Evolutionary conservation across 2,888 invertebrate species (phyloP).

Genomic region (Choristoneura rosaceana): DNA sequence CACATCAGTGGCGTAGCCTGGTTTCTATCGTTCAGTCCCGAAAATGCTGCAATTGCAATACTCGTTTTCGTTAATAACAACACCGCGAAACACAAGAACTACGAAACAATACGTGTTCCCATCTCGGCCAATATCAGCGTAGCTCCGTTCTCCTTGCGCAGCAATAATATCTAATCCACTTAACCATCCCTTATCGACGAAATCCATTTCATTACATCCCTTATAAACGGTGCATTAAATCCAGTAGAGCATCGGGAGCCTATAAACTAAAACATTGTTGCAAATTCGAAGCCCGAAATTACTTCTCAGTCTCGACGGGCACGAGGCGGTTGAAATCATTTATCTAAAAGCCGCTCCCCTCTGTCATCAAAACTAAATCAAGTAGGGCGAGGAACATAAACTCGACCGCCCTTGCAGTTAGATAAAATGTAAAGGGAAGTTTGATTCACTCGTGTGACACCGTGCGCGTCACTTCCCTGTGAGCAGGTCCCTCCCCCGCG

Average conservation of each 20-base stretch:
- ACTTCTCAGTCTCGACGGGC: conserved; percentile 50
- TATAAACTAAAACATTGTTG: conserved; percentile 77
- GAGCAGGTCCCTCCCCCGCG: conserved; percentile 35
- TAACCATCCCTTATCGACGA: conserved; percentile 62
- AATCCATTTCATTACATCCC: conserved; percentile 76
- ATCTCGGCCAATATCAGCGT: conserved; percentile 8
- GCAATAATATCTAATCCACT: conserved; percentile 74
- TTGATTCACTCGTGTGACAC: conserved; percentile 81
- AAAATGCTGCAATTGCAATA: conserved; percentile 1
- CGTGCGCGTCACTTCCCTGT: conserved; percentile 60
- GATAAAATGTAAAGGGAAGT: conserved; percentile 82
- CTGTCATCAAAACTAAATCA: conserved; percentile 84
- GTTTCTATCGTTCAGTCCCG: not conserved
- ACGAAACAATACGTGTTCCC: conserved; percentile 23
- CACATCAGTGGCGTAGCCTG: not conserved
- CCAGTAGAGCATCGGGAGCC: conserved; percentile 61
- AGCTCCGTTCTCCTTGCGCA: conserved; percentile 51
- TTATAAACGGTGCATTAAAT: conserved; percentile 69
- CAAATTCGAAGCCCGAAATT: conserved; percentile 62
- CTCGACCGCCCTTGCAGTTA: conserved; percentile 81
- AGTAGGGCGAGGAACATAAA: conserved; percentile 81
- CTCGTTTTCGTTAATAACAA: conserved; percentile 14
- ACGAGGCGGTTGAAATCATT: conserved; percentile 69
- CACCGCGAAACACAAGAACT: conserved; percentile 2
- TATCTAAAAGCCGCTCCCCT: conserved; percentile 82